Percentiles rank a stretch among this genome's conserved stretches.
phyloP scores from a whole-genome alignment of 2,113 vertebrate species.

The Ia io region DNA sequence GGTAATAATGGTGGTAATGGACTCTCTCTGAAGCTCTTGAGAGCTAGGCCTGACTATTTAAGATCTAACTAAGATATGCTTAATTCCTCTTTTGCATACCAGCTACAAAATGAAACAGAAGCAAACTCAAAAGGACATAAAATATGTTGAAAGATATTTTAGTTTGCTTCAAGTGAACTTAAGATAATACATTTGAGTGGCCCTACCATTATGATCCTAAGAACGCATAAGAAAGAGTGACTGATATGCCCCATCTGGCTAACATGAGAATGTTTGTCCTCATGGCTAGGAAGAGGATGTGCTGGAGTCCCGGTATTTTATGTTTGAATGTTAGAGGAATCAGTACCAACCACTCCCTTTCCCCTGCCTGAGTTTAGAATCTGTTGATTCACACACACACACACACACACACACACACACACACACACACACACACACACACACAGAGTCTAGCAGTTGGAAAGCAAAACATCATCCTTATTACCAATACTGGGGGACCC shows the following conservation, averaged over 20 bases:
- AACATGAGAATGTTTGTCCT: background rate
- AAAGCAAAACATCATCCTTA: background rate
- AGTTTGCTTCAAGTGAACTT: background rate
- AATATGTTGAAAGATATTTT: background rate
- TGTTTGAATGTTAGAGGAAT: background rate
- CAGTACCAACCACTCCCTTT: background rate
- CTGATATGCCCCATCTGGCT: background rate
- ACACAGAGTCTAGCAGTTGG: background rate
- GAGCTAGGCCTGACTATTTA: background rate
- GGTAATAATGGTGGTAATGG: background rate
- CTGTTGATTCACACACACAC: background rate
- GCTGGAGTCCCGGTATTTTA: background rate
- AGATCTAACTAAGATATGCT: background rate
- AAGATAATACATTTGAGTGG: background rate
- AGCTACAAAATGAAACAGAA: background rate
- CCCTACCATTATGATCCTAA: background rate
- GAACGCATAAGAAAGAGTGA: background rate
- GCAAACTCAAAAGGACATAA: background rate
- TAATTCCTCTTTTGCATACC: background rate
- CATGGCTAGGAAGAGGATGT: background rate
- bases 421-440: rapidly evolving
- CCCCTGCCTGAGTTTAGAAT: background rate
- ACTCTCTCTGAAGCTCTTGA: background rate
- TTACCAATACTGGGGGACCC: background rate
- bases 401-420: background rate